Evolutionary conservation across 2,113 vertebrate genomes (phyloP).

Genomic region (Proterorhinus semilunaris): DNA sequence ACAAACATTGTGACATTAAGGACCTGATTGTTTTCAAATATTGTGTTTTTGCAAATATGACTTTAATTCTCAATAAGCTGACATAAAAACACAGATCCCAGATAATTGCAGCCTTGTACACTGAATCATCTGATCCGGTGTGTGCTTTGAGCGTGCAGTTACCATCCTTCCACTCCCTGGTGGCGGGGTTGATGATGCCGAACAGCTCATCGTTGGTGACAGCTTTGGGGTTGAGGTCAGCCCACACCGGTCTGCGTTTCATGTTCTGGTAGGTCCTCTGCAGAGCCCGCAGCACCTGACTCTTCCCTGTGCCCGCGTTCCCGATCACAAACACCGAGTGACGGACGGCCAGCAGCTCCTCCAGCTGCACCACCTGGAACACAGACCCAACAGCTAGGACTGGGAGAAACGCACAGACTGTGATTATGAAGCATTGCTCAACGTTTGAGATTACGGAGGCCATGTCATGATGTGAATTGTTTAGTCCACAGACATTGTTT

Average conservation of each 20-base stretch:
- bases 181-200: constrained; percentile 78
- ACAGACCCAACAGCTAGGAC: not conserved
- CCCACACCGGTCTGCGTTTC: constrained; percentile 86
- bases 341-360: constrained; percentile 88
- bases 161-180: constrained; percentile 96
- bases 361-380: constrained; percentile 90
- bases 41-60: too few species aligned
- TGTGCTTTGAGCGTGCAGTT: constrained; percentile 29
- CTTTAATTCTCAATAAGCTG: too few species aligned
- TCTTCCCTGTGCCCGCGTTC: constrained; percentile 89
- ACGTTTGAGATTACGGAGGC: too few species aligned
- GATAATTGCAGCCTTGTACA: too few species aligned
- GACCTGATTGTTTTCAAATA: too few species aligned
- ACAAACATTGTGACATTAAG: too few species aligned
- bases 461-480: too few species aligned
- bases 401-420: too few species aligned
- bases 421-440: too few species aligned
- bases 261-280: constrained; percentile 89
- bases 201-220: constrained; percentile 73
- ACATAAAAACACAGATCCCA: too few species aligned
- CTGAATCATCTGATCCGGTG: too few species aligned
- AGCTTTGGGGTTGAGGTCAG: constrained; percentile 82
- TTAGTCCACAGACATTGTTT: too few species aligned
- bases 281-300: constrained; percentile 89
- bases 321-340: constrained; percentile 97